These are phyloP conservation scores for Hypsibius dujardini DNA, from an alignment of 1,140 invertebrate genomes.

Conservation along the genomic window DNA sequence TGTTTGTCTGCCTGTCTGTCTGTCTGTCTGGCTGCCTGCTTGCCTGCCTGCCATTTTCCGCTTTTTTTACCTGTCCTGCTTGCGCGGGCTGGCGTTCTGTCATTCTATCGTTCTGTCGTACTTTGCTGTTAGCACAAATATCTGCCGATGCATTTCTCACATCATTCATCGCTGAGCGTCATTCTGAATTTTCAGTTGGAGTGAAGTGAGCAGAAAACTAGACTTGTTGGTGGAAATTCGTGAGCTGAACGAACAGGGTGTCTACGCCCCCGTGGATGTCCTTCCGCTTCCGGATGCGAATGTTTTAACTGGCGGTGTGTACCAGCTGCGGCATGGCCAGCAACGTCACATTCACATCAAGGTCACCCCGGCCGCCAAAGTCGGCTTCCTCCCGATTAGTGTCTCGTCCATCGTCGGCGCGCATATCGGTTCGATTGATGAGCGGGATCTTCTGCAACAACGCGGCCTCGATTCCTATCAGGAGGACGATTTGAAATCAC, in stretches of 20 bases:
- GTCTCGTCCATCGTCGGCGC: slow-evolving; percentile 76
- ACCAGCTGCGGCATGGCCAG: slow-evolving; percentile 81
- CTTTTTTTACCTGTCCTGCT: too few species aligned
- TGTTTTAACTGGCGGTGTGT: slow-evolving; percentile 67
- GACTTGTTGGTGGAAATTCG: slow-evolving; percentile 89
- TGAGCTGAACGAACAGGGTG: slow-evolving; percentile 54
- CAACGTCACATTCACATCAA: slow-evolving; percentile 58
- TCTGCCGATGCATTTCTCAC: too few species aligned
- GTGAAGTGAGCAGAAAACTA: slow-evolving; percentile 78
- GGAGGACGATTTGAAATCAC: slow-evolving; percentile 72
- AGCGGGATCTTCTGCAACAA: slow-evolving; percentile 46
- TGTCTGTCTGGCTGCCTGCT: too few species aligned
- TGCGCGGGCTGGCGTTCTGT: too few species aligned
- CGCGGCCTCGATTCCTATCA: slow-evolving; percentile 89
- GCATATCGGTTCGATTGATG: slow-evolving; percentile 66
- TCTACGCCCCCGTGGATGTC: slow-evolving; percentile 84
- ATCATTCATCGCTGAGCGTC: too few species aligned
- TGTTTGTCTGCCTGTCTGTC: too few species aligned
- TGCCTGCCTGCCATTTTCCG: too few species aligned
- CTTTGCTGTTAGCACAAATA: too few species aligned
- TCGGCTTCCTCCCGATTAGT: slow-evolving; percentile 81
- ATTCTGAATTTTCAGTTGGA: slow-evolving; percentile 63
- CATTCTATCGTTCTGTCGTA: too few species aligned
- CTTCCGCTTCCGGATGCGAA: slow-evolving; percentile 37
- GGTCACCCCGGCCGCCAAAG: slow-evolving; percentile 72